Conservation (phyloP, 1,140 invertebrate genomes). For the Drosophila saltans region DNA sequence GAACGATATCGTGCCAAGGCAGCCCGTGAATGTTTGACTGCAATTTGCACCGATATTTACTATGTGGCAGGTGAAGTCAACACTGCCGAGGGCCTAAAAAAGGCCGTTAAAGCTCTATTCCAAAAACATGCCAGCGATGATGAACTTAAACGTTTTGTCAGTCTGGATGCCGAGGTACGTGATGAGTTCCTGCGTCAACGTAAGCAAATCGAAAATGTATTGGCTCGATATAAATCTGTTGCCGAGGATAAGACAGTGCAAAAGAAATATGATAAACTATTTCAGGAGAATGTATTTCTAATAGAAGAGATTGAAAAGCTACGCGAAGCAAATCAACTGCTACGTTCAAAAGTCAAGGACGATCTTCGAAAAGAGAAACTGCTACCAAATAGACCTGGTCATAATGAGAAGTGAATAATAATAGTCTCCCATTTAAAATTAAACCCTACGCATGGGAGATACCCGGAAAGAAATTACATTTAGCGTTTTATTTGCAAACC, state of each 20-base stretch:
- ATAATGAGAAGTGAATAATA: no score
- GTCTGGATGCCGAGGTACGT: conserved; percentile 88
- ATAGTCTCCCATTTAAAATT: not conserved
- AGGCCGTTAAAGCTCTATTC: conserved; percentile 87
- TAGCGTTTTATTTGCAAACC: no score
- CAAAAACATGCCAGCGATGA: conserved; percentile 87
- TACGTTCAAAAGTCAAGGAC: conserved; percentile 49
- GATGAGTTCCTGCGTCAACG: conserved; percentile 91
- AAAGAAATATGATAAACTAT: conserved; percentile 72
- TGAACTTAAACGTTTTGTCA: conserved; percentile 86
- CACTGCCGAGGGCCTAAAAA: conserved; percentile 90
- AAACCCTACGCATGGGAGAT: not conserved
- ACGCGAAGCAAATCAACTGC: conserved; percentile 48
- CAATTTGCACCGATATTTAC: conserved; percentile 91
- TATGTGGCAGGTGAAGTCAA: conserved; percentile 90
- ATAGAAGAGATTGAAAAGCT: conserved; percentile 85
- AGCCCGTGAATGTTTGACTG: conserved; percentile 88
- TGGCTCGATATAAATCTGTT: conserved; percentile 84
- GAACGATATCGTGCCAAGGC: conserved; percentile 87
- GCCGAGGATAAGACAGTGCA: conserved; percentile 61
- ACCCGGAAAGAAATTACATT: not conserved
- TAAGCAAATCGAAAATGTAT: conserved; percentile 90
- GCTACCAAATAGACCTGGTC: not conserved
- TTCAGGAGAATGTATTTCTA: conserved; percentile 90
- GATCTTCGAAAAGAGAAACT: conserved; percentile 40